Base-by-base conservation (phyloP, 2,113 vertebrate species). In the Galemys pyrenaicus region DNA sequence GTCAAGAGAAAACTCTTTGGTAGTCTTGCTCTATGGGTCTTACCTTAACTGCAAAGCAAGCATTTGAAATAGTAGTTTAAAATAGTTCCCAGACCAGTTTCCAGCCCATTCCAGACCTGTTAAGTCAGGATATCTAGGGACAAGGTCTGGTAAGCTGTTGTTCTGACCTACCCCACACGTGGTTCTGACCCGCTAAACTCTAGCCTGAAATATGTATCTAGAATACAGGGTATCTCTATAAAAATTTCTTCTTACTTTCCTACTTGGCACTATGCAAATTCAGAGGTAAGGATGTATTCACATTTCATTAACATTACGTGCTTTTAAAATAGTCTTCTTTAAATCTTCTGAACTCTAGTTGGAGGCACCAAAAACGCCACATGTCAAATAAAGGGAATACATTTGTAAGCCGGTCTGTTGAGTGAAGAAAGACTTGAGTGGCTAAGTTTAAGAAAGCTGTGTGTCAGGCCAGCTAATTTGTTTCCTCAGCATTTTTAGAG, bases 341-440 rank as follows among this genome's bases (percentile, higher is more conserved):
- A 92, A 80, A 49, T 93, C 49, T 91, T 54, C 32, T 79, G 5
- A 89, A 28, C 56, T 70, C 73, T 95, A 91, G 82, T 64, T 89
- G 60, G 71, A 81, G 73, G 8, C 46, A 24, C 87, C 60, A 78
- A 3, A 90, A 68, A 73, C 92, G 0, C 54, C 54, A 56, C 80
- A 67, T 75, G 58, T 54, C 5, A 49, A 73, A 62, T 67, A 75
- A 73, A 87, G 64, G 81, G 67, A 80, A 70, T n/a, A 0, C 17
- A 16, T 92, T 89, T 5, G 1, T 65, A 58, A 77, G 28, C 6
- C 12, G 37, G 5, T 68, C 54, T 15, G 15, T 6, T 89, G 81
- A 62, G n/a, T 80, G 62, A 80, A 67, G 32, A 32, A 75, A 74
- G 46, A 26, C 0, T n/a, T 78, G n/a, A n/a, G n/a, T n/a, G n/a